Evolutionary conservation across 2,113 vertebrate species (phyloP).

Genomic region (Gymnobelideus leadbeateri): DNA sequence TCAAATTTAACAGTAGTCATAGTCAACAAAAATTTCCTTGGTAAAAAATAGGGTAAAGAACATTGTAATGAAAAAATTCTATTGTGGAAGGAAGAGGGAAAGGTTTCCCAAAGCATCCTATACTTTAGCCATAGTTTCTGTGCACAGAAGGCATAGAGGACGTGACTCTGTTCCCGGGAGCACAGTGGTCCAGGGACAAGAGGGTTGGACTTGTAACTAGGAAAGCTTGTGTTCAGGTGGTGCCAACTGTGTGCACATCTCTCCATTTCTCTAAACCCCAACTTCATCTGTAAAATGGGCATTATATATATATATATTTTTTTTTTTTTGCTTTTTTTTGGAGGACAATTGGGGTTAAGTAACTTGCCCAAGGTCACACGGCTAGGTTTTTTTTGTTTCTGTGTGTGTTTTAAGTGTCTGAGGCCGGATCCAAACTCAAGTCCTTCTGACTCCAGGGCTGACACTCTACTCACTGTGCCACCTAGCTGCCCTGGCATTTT

Average conservation of each 20-base stretch:
- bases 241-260: neutral
- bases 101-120: constrained; percentile 72
- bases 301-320: too few relatives aligned
- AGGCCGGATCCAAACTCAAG: too few relatives aligned
- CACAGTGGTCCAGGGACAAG: neutral
- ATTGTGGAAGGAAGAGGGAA: constrained; percentile 54
- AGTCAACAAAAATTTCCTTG: constrained; percentile 54
- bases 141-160: neutral
- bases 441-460: too few relatives aligned
- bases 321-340: too few relatives aligned
- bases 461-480: too few relatives aligned
- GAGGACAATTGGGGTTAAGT: too few relatives aligned
- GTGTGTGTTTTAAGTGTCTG: too few relatives aligned
- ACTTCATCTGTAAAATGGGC: neutral
- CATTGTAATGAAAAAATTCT: constrained; percentile 50
- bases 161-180: neutral
- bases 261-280: neutral
- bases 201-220: neutral
- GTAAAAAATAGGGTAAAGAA: constrained; percentile 74
- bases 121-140: constrained; percentile 72
- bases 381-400: too few relatives aligned
- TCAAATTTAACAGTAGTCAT: constrained; percentile 46
- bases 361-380: too few relatives aligned
- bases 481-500: too few relatives aligned
- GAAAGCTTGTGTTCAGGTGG: neutral